Conservation (phyloP, 2,113 vertebrate species). For the Oryzias melastigma region DNA sequence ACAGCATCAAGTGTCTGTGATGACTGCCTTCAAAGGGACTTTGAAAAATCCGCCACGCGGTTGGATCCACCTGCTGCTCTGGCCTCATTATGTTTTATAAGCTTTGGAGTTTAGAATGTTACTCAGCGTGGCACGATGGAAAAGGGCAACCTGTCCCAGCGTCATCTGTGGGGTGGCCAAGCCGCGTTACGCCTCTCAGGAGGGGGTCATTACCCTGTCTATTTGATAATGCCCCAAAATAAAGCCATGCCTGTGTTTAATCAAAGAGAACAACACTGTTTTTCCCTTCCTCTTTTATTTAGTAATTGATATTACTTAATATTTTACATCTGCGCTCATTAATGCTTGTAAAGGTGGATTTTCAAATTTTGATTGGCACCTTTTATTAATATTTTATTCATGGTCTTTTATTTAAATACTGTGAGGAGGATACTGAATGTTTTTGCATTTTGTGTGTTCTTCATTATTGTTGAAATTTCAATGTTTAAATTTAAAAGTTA, state of each 20-base stretch:
- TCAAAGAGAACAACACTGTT: constrained; percentile 51
- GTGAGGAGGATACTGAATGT: no score
- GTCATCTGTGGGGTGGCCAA: constrained; percentile 27
- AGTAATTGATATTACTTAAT: no score
- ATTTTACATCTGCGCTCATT: no score
- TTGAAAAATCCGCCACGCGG: constrained; percentile 46
- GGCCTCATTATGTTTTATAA: constrained; percentile 50
- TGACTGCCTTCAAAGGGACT: constrained; percentile 53
- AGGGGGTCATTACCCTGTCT: constrained; percentile 27
- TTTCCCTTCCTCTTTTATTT: background rate
- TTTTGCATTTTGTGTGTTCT: no score
- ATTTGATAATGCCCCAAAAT: constrained; percentile 40
- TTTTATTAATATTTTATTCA: no score
- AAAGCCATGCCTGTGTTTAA: constrained; percentile 19
- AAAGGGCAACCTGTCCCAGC: constrained; percentile 47
- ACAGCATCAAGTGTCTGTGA: constrained; percentile 39
- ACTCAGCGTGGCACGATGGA: constrained; percentile 45
- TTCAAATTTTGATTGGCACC: no score
- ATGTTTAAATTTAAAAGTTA: no score
- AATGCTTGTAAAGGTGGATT: no score
- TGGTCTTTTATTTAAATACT: no score
- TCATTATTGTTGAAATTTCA: no score
- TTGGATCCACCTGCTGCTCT: constrained; percentile 50
- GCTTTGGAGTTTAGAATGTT: constrained; percentile 54
- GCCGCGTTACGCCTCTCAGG: constrained; percentile 24